Evolutionary conservation across 2,113 vertebrate genomes (phyloP).

Genomic region (Rhagologus leucostigma): DNA sequence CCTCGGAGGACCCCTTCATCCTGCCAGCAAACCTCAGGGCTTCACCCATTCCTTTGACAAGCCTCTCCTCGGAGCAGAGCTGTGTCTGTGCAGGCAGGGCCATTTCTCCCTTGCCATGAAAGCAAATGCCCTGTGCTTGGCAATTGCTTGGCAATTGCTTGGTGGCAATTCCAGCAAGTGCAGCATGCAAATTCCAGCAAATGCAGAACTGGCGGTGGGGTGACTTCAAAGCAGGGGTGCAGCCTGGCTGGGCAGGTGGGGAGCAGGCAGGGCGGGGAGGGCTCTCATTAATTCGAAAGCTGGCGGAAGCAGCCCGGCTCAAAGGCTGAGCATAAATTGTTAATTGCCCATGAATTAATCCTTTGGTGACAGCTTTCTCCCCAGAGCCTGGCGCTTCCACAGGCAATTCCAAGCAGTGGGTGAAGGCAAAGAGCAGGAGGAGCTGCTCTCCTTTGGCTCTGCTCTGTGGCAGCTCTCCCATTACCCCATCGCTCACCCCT

Average conservation of each 20-base stretch:
- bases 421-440: not conserved
- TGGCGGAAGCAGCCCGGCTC: not conserved
- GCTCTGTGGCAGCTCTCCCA: not conserved
- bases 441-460: not conserved
- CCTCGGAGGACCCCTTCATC: fast-evolving
- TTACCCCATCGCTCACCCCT: not conserved
- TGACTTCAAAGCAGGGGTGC: not conserved
- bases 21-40: not conserved
- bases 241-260: not conserved
- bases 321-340: not conserved
- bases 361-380: not conserved
- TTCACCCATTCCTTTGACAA: not conserved
- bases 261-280: not conserved
- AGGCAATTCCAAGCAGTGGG: not conserved
- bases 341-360: not conserved
- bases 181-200: no score
- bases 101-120: not conserved
- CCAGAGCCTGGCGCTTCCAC: not conserved
- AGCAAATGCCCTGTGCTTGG: not conserved
- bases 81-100: not conserved
- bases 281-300: not conserved
- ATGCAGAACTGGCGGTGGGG: not conserved
- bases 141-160: not conserved
- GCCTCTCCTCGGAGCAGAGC: not conserved
- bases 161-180: not conserved